phyloP scores from a whole-genome alignment of 2,113 vertebrate species.

The Cariama cristata region DNA sequence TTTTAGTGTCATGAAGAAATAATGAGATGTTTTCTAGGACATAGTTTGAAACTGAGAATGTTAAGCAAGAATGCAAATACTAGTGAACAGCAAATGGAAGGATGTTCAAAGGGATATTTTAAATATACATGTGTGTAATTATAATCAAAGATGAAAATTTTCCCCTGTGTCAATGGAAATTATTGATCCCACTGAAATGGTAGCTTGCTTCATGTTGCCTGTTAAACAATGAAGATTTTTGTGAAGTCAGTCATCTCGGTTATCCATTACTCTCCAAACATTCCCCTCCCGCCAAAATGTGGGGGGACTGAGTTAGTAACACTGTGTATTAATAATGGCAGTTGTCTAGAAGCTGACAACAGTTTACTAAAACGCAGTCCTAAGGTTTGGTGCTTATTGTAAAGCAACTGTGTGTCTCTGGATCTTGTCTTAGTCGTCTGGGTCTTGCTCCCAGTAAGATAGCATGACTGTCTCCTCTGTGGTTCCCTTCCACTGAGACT shows the following conservation, averaged over 20 bases:
- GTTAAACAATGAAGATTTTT: neutral
- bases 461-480: neutral
- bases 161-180: neutral
- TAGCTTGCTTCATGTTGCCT: neutral
- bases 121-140: neutral
- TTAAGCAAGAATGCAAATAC: neutral
- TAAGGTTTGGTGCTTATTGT: neutral
- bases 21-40: neutral
- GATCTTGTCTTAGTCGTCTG: neutral
- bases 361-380: neutral
- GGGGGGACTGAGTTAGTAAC: no score
- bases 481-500: neutral
- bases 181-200: neutral
- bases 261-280: neutral
- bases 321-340: neutral
- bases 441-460: neutral
- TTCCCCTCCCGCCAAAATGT: accelerated
- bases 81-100: neutral
- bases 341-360: neutral
- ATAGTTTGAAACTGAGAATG: neutral
- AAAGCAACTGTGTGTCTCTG: neutral
- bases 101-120: neutral
- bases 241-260: neutral
- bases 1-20: neutral
- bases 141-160: neutral